phyloP scores from a whole-genome alignment of 2,113 vertebrate genomes.

The Catagonus wagneri region DNA sequence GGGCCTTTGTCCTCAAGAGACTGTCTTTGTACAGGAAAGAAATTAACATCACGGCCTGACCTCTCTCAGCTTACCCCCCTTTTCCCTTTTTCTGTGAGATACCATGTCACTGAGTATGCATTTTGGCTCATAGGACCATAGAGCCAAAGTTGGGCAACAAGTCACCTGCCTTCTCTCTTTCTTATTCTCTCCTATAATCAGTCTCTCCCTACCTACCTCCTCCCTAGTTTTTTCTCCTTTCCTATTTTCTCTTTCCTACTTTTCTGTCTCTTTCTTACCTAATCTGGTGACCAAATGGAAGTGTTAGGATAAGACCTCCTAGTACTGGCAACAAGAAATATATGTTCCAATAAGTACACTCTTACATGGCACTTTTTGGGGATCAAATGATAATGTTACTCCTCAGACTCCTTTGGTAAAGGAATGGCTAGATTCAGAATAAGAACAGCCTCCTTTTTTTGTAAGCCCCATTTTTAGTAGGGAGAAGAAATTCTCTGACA shows the following conservation, averaged over 20 bases:
- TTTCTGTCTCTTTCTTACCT: constrained; percentile 69
- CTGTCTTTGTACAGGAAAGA: constrained; percentile 99
- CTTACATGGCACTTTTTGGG: constrained; percentile 73
- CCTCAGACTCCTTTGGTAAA: constrained; percentile 76
- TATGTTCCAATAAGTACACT: constrained; percentile 66
- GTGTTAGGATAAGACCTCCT: constrained; percentile 70
- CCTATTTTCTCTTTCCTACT: constrained; percentile 50
- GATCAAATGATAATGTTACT: constrained; percentile 64
- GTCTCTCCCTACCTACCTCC: constrained; percentile 15
- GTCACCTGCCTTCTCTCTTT: constrained; percentile 80
- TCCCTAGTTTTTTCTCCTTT: constrained; percentile 46
- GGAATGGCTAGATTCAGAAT: constrained; percentile 70
- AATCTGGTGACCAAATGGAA: constrained; percentile 86
- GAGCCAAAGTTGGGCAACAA: constrained; percentile 83
- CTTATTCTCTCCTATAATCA: constrained; percentile 60
- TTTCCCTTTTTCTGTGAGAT: constrained; percentile 84
- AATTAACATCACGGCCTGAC: constrained; percentile 91
- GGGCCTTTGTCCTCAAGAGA: constrained; percentile 99
- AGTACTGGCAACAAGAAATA: constrained; percentile 77
- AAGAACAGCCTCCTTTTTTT: constrained; percentile 64
- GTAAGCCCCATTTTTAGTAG: constrained; percentile 65
- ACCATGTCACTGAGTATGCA: constrained; percentile 81
- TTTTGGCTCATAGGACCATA: constrained; percentile 83
- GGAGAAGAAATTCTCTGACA: constrained; percentile 68
- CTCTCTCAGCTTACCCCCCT: constrained; percentile 86